Evolutionary conservation across 1,140 invertebrate species (phyloP).

Genomic region (Leptinotarsa undecemlineata): DNA sequence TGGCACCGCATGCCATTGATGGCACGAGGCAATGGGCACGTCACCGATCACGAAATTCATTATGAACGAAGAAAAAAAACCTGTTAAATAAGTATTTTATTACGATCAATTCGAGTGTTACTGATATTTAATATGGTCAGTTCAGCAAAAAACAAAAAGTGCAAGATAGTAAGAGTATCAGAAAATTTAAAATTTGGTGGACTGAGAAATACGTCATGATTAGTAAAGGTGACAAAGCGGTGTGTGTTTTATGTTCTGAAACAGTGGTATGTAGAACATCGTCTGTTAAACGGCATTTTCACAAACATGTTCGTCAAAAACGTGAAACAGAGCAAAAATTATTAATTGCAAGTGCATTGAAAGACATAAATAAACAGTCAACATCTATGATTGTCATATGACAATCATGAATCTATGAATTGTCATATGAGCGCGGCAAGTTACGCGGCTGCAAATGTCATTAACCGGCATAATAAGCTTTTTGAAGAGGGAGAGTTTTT

Average conservation of each 20-base stretch:
- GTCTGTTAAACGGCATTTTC: too few species aligned
- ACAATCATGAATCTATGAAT: too few species aligned
- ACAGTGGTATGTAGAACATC: slow-evolving; percentile 31
- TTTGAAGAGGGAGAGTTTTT: too few species aligned
- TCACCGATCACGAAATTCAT: too few species aligned
- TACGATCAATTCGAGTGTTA: too few species aligned
- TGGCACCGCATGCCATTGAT: too few species aligned
- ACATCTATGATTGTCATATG: slow-evolving; percentile 19
- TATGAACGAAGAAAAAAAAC: too few species aligned
- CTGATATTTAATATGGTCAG: slow-evolving; percentile 29
- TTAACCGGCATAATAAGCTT: too few species aligned
- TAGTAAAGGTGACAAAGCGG: slow-evolving; percentile 36
- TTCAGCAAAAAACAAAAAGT: slow-evolving; percentile 35
- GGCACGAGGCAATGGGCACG: too few species aligned
- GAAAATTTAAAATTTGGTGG: slow-evolving; percentile 38
- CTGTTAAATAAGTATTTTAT: too few species aligned
- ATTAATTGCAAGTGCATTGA: slow-evolving; percentile 32
- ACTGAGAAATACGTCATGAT: slow-evolving; percentile 36
- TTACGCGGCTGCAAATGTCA: not conserved
- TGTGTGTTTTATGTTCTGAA: slow-evolving; percentile 40
- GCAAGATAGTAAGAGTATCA: slow-evolving; percentile 24
- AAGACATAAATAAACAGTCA: slow-evolving; percentile 37
- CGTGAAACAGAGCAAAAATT: not conserved
- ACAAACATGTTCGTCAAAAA: not conserved
- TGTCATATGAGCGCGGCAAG: slow-evolving; percentile 33